Conservation (phyloP, 2,797 vertebrate species). For the Semotilus atromaculatus region DNA sequence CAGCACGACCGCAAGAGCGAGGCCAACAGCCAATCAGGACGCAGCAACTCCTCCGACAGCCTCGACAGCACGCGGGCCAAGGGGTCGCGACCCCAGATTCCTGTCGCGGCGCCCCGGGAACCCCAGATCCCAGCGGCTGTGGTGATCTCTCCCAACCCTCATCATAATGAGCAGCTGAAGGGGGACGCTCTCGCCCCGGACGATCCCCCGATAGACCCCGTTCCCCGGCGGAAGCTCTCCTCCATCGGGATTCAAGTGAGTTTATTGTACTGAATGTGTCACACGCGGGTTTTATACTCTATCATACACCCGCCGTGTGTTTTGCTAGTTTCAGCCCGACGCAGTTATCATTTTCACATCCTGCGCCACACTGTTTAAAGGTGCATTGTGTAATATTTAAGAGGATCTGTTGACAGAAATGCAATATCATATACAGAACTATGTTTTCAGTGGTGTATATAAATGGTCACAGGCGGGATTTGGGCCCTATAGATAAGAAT, state of each 20-base stretch:
- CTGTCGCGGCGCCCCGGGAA: constrained; percentile 75
- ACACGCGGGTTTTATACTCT: too few relatives aligned
- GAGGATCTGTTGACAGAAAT: too few relatives aligned
- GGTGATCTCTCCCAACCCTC: constrained; percentile 55
- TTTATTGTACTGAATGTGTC: background rate
- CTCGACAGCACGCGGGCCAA: constrained; percentile 92
- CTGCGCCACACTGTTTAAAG: too few relatives aligned
- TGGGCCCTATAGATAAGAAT: too few relatives aligned
- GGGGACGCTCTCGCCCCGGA: constrained; percentile 80
- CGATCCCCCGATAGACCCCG: constrained; percentile 80
- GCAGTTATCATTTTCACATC: too few relatives aligned
- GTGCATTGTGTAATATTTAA: too few relatives aligned
- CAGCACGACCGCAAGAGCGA: constrained; percentile 94
- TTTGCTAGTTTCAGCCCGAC: too few relatives aligned
- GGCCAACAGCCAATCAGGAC: constrained; percentile 95
- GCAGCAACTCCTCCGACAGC: constrained; percentile 98
- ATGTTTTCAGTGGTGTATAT: too few relatives aligned
- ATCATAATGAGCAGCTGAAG: constrained; percentile 84
- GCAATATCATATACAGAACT: too few relatives aligned
- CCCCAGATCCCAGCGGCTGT: constrained; percentile 56
- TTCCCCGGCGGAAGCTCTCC: constrained; percentile 93
- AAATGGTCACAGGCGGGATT: too few relatives aligned
- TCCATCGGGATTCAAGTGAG: constrained; percentile 99
- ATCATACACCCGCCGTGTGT: too few relatives aligned
- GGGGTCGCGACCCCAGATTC: constrained; percentile 77